Percentiles rank a stretch among this genome's conserved stretches.
These are phyloP conservation scores for Tachina grossa DNA, from an alignment of 2,888 invertebrate genomes.

Conservation along the genomic window DNA sequence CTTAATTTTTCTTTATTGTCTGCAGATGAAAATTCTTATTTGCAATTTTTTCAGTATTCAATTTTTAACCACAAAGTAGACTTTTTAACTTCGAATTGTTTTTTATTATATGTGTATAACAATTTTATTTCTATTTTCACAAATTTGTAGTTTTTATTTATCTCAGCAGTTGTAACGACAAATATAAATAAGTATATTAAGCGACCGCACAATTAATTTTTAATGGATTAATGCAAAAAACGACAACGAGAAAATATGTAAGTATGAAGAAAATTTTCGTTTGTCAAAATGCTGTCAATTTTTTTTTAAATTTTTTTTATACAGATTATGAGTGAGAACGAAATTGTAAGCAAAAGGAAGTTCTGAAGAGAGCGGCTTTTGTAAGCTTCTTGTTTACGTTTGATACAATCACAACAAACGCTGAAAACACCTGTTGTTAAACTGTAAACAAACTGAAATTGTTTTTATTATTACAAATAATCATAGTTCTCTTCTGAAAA, in stretches of 20 bases:
- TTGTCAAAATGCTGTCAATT: constrained; percentile 61
- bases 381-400: constrained; percentile 60
- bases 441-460: not conserved
- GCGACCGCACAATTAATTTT: constrained; percentile 54
- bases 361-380: constrained; percentile 49
- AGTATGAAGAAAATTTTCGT: constrained; percentile 46
- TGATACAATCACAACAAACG: constrained; percentile 52
- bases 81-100: not conserved
- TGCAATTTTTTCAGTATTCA: constrained; percentile 31
- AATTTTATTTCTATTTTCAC: constrained; percentile 12
- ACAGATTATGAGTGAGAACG: constrained; percentile 3
- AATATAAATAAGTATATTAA: constrained; percentile 44
- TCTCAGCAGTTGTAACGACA: constrained; percentile 24
- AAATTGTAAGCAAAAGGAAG: constrained; percentile 17
- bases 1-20: constrained; percentile 64
- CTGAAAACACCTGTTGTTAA: constrained; percentile 38
- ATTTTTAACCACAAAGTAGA: too few species aligned
- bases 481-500: too few species aligned
- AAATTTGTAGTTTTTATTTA: not conserved
- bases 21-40: constrained; percentile 49
- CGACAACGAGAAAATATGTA: constrained; percentile 45
- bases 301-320: constrained; percentile 16
- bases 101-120: constrained; percentile 3
- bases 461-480: not conserved
- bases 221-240: constrained; percentile 63